Percentiles rank a stretch among this genome's conserved stretches.
Conservation (phyloP, 2,797 vertebrate species). For the Centropyge bicolor region DNA sequence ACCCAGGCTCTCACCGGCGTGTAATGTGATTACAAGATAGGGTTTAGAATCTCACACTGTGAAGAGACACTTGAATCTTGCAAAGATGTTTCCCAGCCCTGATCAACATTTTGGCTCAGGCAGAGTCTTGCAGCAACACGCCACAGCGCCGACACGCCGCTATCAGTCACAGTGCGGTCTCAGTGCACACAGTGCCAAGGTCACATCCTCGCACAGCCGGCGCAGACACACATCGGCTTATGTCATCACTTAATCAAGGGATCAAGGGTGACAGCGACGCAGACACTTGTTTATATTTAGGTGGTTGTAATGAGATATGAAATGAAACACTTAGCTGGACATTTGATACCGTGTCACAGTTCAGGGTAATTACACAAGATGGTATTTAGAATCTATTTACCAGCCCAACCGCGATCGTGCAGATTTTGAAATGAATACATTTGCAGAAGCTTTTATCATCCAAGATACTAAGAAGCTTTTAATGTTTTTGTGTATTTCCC, state of each 20-base stretch:
- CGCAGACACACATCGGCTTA: slow-evolving; percentile 41
- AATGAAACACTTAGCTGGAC: slow-evolving; percentile 27
- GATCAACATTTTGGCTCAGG: slow-evolving; percentile 45
- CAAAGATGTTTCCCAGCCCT: slow-evolving; percentile 22
- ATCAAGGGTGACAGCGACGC: slow-evolving; percentile 57
- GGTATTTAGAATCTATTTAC: not conserved
- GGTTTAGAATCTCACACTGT: slow-evolving; percentile 8
- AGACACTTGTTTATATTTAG: slow-evolving; percentile 56
- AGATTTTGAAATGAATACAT: not conserved
- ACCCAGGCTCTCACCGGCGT: slow-evolving; percentile 22
- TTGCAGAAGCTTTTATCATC: not conserved
- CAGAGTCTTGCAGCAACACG: slow-evolving; percentile 38
- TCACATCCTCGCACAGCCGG: slow-evolving; percentile 56
- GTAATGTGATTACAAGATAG: slow-evolving; percentile 30
- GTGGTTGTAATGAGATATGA: slow-evolving; percentile 35
- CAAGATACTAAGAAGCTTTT: accelerated
- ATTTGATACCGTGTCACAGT: not conserved
- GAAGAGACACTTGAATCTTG: slow-evolving; percentile 15
- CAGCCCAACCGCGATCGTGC: not conserved
- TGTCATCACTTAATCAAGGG: slow-evolving; percentile 68
- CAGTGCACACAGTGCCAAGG: slow-evolving; percentile 68
- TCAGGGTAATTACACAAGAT: slow-evolving; percentile 4
- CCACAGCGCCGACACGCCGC: slow-evolving; percentile 12
- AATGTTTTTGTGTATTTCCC: not conserved
- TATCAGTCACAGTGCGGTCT: slow-evolving; percentile 56